Evolutionary conservation across 2,797 vertebrate species (phyloP), one percentile per base, ranked within the genome.

Genomic region (Alauda arvensis): DNA sequence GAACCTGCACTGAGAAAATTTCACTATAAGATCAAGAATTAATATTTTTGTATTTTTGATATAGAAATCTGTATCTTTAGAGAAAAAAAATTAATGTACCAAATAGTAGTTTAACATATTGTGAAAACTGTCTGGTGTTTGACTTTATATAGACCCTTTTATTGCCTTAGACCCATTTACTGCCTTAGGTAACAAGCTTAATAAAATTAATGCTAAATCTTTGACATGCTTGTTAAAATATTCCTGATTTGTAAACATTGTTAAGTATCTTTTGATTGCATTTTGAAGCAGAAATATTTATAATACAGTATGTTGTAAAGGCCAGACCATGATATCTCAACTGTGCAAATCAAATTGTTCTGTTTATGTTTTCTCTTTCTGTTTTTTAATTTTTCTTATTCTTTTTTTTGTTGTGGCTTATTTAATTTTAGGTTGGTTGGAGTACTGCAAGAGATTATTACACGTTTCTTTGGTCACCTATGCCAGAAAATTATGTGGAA

Each of bases 381-480:
- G 8, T 31, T 18, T 46, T 23, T 18, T 14, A 40, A 14, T 34
- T 8, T 21, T 70, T 24, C 20, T 0, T 12, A 3, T 24, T 19
- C 1, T 37, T 37, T 31, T 31, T 60, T 42, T 43, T 29, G 10
- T 77, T 67, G 55, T 92, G 90, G 69, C 95, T 94, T 63, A 23
- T 87, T 92, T 89, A 74, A 62, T 56, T 94, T 86, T 96, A 99
- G 99, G 99, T 99, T 95, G 99, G 99, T 89, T 99, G 99, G 99
- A 99, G 98, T 97, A 99, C 99, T 49, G 98, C 99, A 88, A 98
- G 99, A 95, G 99, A 99, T 97, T 99, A 99, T 97, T 99, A 99
- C 83, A 99, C 99, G 3, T 99, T 99, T 97, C 96, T 99, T 94
- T 99, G 99, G 99, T 99, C 99, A n/a, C 98, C 98, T 92, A 97